Base-by-base conservation (phyloP, 1,140 invertebrate species). In the Eulimnadia texana region DNA sequence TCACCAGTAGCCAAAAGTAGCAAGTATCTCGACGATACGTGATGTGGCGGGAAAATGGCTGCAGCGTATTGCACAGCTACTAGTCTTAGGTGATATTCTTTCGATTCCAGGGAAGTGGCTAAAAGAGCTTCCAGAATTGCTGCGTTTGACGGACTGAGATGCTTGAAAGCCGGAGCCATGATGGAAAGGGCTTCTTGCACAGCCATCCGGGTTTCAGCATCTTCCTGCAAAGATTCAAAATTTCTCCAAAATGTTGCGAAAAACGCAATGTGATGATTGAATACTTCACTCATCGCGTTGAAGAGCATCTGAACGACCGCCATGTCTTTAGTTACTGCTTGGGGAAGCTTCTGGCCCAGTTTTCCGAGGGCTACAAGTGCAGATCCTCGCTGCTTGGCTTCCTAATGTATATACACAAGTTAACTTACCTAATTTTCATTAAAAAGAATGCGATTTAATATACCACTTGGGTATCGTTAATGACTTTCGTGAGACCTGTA, bases 1-100 rank as follows among this genome's bases (percentile, higher is more conserved):
- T 95, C 90, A 33, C 88, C 89, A 67, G 83, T 84, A 11, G 89
- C 87, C 23, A 92, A 70, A n/a, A 95, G 73, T 33, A 95, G 73
- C 16, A 93, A 74, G 70, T 88, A 93, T 66, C 89, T 77, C 1
- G 90, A 87, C 1, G 87, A 82, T 1, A 88, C 80, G 71, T 92
- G 86, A 67, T 87, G 79, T 27, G 81, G 74, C 3, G 85, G 84
- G 73, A 92, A 95, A 52, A 93, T 83, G 19, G 80, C 82, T 2
- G 84, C 81, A 1, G 88, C 80, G 72, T 90, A 92, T 63, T 88
- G 79, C 62, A 89, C 88, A 23, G 88, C 84, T 20, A 90, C 82
- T 69, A 87, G 84, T 63, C 90, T 75, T 2, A 86, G 53, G 20
- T 52, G 60, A 29, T 54, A 51, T 29, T 54, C 22, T 29, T 61